Conservation (phyloP, 2,888 invertebrate species). For the Thera obeliscata region DNA sequence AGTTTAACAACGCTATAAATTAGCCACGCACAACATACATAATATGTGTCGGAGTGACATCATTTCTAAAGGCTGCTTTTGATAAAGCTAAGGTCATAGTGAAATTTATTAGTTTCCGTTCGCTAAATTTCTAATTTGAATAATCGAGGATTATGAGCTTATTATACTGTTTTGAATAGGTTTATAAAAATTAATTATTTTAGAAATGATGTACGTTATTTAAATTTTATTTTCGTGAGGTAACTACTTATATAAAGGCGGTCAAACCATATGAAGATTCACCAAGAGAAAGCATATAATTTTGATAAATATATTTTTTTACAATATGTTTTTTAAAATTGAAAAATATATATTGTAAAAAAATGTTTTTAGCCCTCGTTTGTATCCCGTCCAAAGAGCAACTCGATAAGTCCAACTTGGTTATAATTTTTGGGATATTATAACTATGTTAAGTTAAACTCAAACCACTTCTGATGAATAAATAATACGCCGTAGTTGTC, state of each 20-base stretch:
- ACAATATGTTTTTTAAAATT: too few relatives aligned
- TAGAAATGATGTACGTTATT: neutral
- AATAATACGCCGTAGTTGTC: neutral
- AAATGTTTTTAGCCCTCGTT: too few relatives aligned
- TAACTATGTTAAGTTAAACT: neutral
- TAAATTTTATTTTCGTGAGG: neutral
- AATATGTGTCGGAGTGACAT: constrained; percentile 5
- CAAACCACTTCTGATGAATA: neutral
- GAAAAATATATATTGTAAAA: too few relatives aligned
- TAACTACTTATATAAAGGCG: neutral
- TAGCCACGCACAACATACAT: neutral
- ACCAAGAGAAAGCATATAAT: neutral
- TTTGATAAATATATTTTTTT: too few relatives aligned
- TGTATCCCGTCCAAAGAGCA: too few relatives aligned
- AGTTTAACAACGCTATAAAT: constrained; percentile 14
- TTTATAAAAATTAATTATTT: neutral
- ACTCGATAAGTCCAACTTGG: too few relatives aligned
- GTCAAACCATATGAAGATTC: neutral
- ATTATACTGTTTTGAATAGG: neutral
- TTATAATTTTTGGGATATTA: too few relatives aligned
- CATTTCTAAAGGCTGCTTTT: neutral
- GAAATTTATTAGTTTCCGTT: neutral
- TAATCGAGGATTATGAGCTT: neutral
- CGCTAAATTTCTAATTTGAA: neutral
- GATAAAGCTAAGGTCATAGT: neutral